phyloP scores from a whole-genome alignment of 1,140 invertebrate genomes.

The Manduca sexta region DNA sequence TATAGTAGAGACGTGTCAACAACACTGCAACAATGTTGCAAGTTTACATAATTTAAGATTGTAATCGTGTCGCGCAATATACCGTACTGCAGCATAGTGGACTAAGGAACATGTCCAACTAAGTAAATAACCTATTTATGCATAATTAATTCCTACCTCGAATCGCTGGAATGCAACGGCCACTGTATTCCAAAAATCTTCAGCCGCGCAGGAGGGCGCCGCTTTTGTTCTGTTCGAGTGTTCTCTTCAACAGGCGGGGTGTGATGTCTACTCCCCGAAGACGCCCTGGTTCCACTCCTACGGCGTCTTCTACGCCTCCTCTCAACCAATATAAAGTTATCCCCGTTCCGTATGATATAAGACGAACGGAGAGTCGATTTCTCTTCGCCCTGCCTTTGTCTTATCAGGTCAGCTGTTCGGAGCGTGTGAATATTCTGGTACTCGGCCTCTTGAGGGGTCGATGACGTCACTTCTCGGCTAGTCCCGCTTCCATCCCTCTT shows the following conservation, averaged over 20 bases:
- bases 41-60: conserved; percentile 20
- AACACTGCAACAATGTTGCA: conserved; percentile 10
- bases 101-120: conserved; percentile 4
- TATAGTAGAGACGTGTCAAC: too few relatives aligned
- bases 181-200: conserved; percentile 72
- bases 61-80: conserved; percentile 22
- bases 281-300: conserved; percentile 62
- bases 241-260: conserved; percentile 57
- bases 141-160: conserved; percentile 41
- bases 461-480: conserved; percentile 52
- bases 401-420: conserved; percentile 65
- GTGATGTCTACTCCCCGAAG: conserved; percentile 58
- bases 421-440: conserved; percentile 68
- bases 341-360: conserved; percentile 69
- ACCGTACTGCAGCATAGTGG: conserved; percentile 21
- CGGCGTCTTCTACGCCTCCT: conserved; percentile 58
- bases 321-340: conserved; percentile 70
- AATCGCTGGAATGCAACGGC: conserved; percentile 69
- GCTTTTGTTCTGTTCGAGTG: conserved; percentile 55
- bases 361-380: conserved; percentile 67
- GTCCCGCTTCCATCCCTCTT: conserved; percentile 71
- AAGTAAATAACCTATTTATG: conserved; percentile 6
- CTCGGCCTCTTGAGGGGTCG: conserved; percentile 54
- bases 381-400: conserved; percentile 59
- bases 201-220: conserved; percentile 61